These are phyloP conservation scores for Sesia apiformis DNA, from an alignment of 2,888 invertebrate genomes.

Conservation along the genomic window DNA sequence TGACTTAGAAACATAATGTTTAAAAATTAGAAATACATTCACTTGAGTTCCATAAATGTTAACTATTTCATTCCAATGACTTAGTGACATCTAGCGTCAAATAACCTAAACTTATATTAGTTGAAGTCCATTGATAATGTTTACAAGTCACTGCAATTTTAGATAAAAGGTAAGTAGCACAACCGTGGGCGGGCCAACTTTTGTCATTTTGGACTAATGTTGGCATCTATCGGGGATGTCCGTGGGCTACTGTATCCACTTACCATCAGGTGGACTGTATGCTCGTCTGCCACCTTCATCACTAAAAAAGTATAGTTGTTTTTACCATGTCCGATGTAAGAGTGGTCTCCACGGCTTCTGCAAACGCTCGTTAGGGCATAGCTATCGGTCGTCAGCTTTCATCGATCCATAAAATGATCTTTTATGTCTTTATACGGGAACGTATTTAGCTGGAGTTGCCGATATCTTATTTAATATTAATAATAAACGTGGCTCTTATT, in stretches of 20 bases:
- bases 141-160: background rate
- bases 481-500: background rate
- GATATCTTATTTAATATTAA: background rate
- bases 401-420: slow-evolving; percentile 8
- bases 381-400: slow-evolving; percentile 6
- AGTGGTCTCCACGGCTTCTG: slow-evolving; percentile 1
- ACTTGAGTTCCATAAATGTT: too few relatives aligned
- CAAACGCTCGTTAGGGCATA: slow-evolving; percentile 3
- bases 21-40: too few relatives aligned
- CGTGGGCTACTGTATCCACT: too few relatives aligned
- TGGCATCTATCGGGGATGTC: too few relatives aligned
- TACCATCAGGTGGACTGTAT: too few relatives aligned
- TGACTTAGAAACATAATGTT: too few relatives aligned
- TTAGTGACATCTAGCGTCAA: background rate
- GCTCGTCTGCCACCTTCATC: too few relatives aligned
- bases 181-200: too few relatives aligned
- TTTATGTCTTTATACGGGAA: slow-evolving; percentile 9
- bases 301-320: background rate
- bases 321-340: background rate
- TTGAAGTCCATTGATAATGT: background rate
- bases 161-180: too few relatives aligned
- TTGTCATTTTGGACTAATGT: too few relatives aligned
- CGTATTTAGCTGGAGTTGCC: slow-evolving; percentile 3
- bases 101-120: background rate
- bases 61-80: background rate